phyloP scores from a whole-genome alignment of 2,888 invertebrate genomes.

The Cephus rjabovi region DNA sequence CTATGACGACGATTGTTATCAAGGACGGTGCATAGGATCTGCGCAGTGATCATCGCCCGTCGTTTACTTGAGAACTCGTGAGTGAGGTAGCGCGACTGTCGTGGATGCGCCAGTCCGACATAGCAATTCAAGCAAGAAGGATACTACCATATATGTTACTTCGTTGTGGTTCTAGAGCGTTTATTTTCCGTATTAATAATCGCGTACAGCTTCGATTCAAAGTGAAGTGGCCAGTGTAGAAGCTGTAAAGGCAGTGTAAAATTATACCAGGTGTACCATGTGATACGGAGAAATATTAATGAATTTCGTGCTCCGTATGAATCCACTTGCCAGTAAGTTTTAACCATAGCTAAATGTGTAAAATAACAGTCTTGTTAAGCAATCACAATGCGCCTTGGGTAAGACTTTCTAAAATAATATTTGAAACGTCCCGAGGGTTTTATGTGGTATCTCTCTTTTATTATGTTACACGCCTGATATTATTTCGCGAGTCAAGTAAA shows the following conservation, averaged over 20 bases:
- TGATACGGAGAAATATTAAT: not conserved
- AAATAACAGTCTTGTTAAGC: not conserved
- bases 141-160: not conserved
- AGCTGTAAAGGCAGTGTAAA: not conserved
- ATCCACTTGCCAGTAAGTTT: not conserved
- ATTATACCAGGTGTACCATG: not conserved
- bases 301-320: not conserved
- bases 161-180: not conserved
- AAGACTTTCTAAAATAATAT: not conserved
- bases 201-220: not conserved
- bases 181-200: not conserved
- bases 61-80: not conserved
- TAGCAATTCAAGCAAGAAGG: not conserved
- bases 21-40: not conserved
- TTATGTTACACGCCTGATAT: not conserved
- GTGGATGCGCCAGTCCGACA: not conserved
- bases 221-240: not conserved
- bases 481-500: not conserved
- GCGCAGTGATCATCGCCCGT: not conserved
- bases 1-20: not conserved
- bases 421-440: not conserved
- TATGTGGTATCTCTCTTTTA: not conserved
- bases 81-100: not conserved
- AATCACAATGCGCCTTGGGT: not conserved
- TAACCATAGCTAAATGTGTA: not conserved